Conservation (phyloP, 2,888 invertebrate genomes). For the Amiota minor region DNA sequence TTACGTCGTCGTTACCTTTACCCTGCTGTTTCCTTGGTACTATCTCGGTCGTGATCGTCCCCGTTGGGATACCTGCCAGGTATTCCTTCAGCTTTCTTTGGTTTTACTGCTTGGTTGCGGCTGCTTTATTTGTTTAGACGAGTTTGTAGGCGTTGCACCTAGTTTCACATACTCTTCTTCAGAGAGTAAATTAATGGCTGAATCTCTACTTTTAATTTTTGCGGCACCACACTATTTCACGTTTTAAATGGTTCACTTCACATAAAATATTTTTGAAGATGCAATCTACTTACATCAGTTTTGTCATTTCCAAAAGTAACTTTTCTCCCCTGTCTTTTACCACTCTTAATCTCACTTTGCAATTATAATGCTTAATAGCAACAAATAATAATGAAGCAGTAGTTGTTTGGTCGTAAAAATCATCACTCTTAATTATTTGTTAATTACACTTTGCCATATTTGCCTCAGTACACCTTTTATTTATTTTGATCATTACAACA, state of each 20-base stretch:
- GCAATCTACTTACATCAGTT: slow-evolving; percentile 90
- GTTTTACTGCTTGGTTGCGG: too few relatives aligned
- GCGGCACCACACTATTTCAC: slow-evolving; percentile 94
- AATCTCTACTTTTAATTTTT: slow-evolving; percentile 97
- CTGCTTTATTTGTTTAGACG: slow-evolving; percentile 71
- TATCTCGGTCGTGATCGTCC: too few relatives aligned
- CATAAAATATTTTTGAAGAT: slow-evolving; percentile 94
- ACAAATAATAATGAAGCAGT: too few relatives aligned
- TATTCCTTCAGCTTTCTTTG: too few relatives aligned
- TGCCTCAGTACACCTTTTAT: too few relatives aligned
- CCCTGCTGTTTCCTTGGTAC: too few relatives aligned
- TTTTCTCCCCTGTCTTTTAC: slow-evolving; percentile 87
- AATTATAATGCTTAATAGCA: slow-evolving; percentile 90
- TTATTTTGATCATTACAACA: too few relatives aligned
- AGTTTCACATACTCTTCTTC: slow-evolving; percentile 85
- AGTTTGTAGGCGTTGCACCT: slow-evolving; percentile 76
- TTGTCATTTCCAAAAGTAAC: slow-evolving; percentile 86
- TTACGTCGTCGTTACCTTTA: too few relatives aligned
- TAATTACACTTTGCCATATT: slow-evolving; percentile 78
- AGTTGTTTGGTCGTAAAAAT: slow-evolving; percentile 78
- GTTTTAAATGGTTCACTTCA: slow-evolving; percentile 93
- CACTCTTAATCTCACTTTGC: slow-evolving; percentile 90
- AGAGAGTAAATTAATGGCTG: slow-evolving; percentile 90
- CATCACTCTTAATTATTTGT: slow-evolving; percentile 76
- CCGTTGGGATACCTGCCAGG: too few relatives aligned